Evolutionary conservation across 1,140 invertebrate species (phyloP), one percentile per base, ranked within the genome.

Genomic region (Uloborus diversus): DNA sequence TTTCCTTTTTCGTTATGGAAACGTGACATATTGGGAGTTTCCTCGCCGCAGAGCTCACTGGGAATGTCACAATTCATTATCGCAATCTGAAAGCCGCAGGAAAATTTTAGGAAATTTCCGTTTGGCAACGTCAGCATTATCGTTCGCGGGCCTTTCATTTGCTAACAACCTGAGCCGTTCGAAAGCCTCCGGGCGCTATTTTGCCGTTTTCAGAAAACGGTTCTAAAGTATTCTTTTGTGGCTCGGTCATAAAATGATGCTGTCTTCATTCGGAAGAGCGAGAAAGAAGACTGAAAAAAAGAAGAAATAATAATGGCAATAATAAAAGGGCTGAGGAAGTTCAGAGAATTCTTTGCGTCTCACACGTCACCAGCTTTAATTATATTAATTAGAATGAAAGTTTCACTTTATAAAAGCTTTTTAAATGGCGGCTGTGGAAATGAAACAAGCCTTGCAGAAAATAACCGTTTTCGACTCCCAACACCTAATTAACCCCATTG

Each of bases 151-250:
- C 28, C 25, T 71, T 71, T 71, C 69, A 71, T 71, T 71, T 59
- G 71, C 53, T 75, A 75, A 64, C 71, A 75, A 64, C 71, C 71
- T n/a, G 59, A 51, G 69, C 35, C 64, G n/a, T 51, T 35, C 69
- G n/a, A 33, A 71, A 42, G 27, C 33, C 69, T 35, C 27, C 7
- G 28, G 70, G 70, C 59, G 56, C 71, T 47, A 64, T 75, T 75
- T 64, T 61, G 59, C 37, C 27, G 37, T 28, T 64, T 61, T 71
- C 57, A 4, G 71, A 32, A 61, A 73, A 73, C 51, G 30, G 51
- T 57, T 73, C 59, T 64, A 61, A 61, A 75, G 71, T 75, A 59
- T 75, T 75, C 71, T 75, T 75, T 75, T 75, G 71, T 75, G 71
- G 57, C 30, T 51, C 32, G 2, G 33, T 25, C 49, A 25, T 61